Evolutionary conservation across 2,113 vertebrate species (phyloP).

Genomic region (Pteruthius melanotis): DNA sequence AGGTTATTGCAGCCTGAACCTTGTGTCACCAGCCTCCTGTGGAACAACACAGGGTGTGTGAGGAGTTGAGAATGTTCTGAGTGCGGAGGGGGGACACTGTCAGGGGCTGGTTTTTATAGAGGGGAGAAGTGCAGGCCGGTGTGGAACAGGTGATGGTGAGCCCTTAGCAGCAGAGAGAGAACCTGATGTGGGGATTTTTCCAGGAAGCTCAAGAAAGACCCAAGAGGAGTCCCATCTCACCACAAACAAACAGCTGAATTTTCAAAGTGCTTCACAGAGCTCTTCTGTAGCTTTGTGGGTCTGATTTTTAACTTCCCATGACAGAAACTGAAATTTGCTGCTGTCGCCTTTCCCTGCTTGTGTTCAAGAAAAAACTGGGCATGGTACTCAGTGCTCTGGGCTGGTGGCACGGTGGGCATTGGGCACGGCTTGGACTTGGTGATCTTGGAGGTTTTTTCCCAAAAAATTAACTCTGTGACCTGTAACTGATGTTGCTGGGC

Average conservation of each 20-base stretch:
- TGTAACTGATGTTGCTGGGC: background rate
- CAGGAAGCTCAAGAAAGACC: background rate
- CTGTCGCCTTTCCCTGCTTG: background rate
- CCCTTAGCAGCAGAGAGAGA: background rate
- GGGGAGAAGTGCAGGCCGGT: background rate
- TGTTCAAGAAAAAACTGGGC: background rate
- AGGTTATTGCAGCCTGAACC: background rate
- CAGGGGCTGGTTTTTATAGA: background rate
- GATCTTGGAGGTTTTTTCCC: background rate
- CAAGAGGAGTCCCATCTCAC: background rate
- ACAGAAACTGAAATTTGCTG: background rate
- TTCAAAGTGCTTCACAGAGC: background rate
- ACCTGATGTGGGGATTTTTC: background rate
- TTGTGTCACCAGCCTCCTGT: background rate
- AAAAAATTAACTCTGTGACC: background rate
- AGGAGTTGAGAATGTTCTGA: background rate
- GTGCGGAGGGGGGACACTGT: fast-evolving
- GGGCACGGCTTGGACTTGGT: background rate
- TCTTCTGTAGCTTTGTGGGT: background rate
- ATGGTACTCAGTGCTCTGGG: background rate
- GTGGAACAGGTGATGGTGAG: background rate
- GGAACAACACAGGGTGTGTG: fast-evolving
- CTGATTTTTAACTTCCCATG: background rate
- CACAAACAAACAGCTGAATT: background rate
- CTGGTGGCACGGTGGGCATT: background rate